Evolutionary conservation across 2,797 vertebrate genomes (phyloP).

Genomic region (Neomorphus geoffroyi): DNA sequence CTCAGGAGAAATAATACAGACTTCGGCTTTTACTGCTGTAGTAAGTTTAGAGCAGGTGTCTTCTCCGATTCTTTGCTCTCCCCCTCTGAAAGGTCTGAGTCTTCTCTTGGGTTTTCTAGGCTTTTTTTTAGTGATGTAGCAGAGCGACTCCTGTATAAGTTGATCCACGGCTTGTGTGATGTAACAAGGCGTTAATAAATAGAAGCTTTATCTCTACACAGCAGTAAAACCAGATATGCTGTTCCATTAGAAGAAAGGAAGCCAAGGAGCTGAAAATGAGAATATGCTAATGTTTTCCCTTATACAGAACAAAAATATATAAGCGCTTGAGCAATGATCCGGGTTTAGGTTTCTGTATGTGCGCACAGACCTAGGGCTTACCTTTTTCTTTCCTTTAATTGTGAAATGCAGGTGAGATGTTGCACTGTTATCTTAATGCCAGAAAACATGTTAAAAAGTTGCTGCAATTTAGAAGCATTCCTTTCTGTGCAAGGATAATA

Average conservation of each 20-base stretch:
- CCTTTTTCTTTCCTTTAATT: neutral
- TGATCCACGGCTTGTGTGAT: neutral
- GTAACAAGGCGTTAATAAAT: neutral
- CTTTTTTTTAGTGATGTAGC: neutral
- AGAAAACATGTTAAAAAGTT: slow-evolving; percentile 50
- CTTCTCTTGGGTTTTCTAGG: neutral
- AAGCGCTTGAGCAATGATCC: neutral
- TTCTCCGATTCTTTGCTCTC: neutral
- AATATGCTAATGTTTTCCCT: neutral
- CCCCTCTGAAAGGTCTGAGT: neutral
- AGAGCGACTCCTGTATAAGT: neutral
- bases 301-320: neutral
- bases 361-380: neutral
- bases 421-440: neutral
- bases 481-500: neutral
- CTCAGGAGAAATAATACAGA: neutral
- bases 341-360: neutral
- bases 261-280: neutral
- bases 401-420: neutral
- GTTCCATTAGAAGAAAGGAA: neutral
- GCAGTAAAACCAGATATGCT: neutral
- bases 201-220: neutral
- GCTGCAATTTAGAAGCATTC: neutral
- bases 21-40: neutral
- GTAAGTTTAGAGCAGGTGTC: slow-evolving; percentile 7